These are phyloP conservation scores for Yponomeuta evonymella DNA, from an alignment of 2,888 invertebrate genomes.

Conservation along the genomic window DNA sequence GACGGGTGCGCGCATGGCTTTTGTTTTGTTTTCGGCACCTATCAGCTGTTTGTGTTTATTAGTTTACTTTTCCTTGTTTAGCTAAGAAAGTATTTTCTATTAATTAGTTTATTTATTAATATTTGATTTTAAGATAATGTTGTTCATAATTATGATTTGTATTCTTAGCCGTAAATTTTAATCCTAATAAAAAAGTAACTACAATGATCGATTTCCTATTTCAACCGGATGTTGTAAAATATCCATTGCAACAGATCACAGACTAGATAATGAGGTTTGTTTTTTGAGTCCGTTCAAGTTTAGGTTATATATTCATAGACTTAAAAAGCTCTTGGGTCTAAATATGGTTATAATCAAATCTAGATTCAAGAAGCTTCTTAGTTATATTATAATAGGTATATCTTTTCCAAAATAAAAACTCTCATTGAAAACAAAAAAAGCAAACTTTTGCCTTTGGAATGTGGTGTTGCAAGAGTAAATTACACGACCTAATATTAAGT, in stretches of 20 bases:
- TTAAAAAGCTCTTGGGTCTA: too few relatives aligned
- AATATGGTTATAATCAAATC: too few relatives aligned
- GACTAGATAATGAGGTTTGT: too few relatives aligned
- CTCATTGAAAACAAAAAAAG: background rate
- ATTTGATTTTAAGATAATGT: background rate
- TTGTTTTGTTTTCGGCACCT: conserved; percentile 46
- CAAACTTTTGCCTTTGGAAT: background rate
- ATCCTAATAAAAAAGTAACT: background rate
- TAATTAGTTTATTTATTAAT: conserved; percentile 23
- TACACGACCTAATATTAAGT: background rate
- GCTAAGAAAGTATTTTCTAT: conserved; percentile 19
- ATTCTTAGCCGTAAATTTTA: background rate
- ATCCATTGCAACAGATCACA: conserved; percentile 20
- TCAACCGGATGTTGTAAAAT: background rate
- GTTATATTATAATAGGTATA: too few relatives aligned
- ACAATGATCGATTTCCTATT: background rate
- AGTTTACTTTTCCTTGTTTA: conserved; percentile 14
- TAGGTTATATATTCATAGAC: too few relatives aligned
- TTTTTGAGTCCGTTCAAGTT: too few relatives aligned
- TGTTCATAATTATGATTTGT: background rate
- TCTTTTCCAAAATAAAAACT: too few relatives aligned
- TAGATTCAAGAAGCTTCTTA: too few relatives aligned
- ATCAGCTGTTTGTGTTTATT: conserved; percentile 50
- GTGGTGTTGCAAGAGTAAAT: background rate
- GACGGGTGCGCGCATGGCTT: conserved; percentile 50